Base-by-base conservation (phyloP, 2,113 vertebrate species). In the Coryphaenoides rupestris region DNA sequence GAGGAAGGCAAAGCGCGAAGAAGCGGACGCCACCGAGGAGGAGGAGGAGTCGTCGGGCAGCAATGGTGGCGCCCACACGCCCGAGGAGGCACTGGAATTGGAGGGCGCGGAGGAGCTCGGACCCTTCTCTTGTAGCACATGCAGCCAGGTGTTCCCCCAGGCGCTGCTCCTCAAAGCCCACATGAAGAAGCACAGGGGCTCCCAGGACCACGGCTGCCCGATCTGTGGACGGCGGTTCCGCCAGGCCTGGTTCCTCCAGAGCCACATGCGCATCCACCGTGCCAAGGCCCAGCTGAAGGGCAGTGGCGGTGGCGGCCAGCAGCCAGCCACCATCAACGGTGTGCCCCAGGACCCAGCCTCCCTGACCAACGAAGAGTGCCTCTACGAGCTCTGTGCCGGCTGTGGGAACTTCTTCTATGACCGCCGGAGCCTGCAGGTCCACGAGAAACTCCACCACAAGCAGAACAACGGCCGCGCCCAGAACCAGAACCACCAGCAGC, bases 211-310 rank as follows among this genome's bases (percentile, higher is more conserved):
- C 0, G 94, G 95, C 12, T 99, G 97, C 76, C 94, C 95, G 70
- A 94, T 99, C 68, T 99, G 97, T 5, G 96, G 96, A 23, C 92
- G 96, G 1, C 91, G 95, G 24, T 99, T 99, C 86, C 96, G 97
- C 63, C 95, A 99, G 78, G 91, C 94, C 1, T 99, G 97, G 96
- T 98, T 98, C 79, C 92, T 98, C 45, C 98, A 97, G 81, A 99
- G 96, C 76, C 97, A 99, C 68, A 98, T 99, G 97, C 98, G 96
- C 88, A 95, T 95, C 0, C 97, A 99, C 0, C 90, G 91, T 57
- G 90, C 87, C 78, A 96, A 91, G 90, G 92, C 89, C 72, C 92
- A 93, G 87, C 88, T 92, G 49, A 40, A 40, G 33, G 88, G 81
- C 72, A 90, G 79, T 0, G 89, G 93, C 59, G 80, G 77, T 58